A percentile compares a stretch with the other conserved stretches of the same genome.
These are phyloP conservation scores for Heteromormyrus szaboi DNA, from an alignment of 2,797 vertebrate genomes.

Conservation along the genomic window DNA sequence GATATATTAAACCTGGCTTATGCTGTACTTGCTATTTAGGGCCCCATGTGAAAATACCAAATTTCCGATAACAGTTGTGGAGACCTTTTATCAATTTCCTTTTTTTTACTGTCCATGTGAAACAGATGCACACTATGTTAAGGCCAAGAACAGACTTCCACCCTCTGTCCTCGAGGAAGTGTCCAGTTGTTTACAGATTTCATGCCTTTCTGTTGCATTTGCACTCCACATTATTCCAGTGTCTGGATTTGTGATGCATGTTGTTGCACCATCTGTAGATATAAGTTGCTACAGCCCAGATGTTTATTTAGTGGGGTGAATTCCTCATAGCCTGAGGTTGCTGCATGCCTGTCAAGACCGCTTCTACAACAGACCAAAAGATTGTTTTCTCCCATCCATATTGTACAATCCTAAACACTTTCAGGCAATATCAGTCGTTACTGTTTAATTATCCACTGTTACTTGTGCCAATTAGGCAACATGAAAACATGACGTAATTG, in stretches of 20 bases:
- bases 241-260: neutral
- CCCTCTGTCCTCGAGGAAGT: conserved; percentile 12
- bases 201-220: conserved; percentile 1
- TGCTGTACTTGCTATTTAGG: neutral
- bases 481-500: neutral
- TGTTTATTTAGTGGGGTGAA: neutral
- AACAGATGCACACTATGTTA: conserved; percentile 12
- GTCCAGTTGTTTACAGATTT: conserved; percentile 12
- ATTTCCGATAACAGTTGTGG: neutral
- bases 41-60: conserved; percentile 3
- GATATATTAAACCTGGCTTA: neutral
- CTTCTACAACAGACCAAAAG: neutral
- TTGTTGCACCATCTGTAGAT: neutral
- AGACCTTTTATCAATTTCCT: neutral
- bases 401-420: neutral
- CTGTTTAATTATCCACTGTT: neutral
- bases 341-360: neutral
- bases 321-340: neutral
- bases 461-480: neutral
- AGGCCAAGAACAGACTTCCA: conserved; percentile 18
- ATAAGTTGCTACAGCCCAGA: neutral
- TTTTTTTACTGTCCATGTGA: neutral
- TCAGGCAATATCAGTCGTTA: neutral
- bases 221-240: neutral
- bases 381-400: neutral